These are phyloP conservation scores for Hormaphis cornu DNA, from an alignment of 1,140 invertebrate species.

Conservation along the genomic window DNA sequence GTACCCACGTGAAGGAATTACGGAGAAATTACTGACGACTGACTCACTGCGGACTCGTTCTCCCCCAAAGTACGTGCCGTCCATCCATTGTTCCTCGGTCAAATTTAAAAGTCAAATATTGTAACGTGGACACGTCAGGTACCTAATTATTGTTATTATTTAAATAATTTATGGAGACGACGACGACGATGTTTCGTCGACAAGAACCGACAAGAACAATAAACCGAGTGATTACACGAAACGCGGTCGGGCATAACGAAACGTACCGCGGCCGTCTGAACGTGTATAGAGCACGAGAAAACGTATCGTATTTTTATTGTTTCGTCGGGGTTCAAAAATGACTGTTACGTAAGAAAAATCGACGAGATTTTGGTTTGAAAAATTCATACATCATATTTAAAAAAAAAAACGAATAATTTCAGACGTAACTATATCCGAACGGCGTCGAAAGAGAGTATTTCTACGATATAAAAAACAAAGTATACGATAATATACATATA, in stretches of 20 bases:
- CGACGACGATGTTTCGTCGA: background rate
- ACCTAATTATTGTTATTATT: slow-evolving; percentile 20
- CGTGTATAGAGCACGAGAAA: background rate
- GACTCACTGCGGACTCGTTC: slow-evolving; percentile 1
- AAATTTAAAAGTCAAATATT: slow-evolving; percentile 26
- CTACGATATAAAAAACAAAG: too few species aligned
- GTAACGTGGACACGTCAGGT: background rate
- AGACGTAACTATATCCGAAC: too few species aligned
- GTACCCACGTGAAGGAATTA: too few species aligned
- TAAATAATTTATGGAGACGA: slow-evolving; percentile 15
- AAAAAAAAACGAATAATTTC: too few species aligned
- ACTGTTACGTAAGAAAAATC: too few species aligned
- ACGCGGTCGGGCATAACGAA: slow-evolving; percentile 25
- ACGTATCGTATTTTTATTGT: background rate
- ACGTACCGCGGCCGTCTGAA: background rate
- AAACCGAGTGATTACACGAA: slow-evolving; percentile 15
- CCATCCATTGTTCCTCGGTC: slow-evolving; percentile 5
- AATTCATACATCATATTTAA: too few species aligned
- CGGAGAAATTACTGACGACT: background rate
- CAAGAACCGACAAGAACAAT: slow-evolving; percentile 3
- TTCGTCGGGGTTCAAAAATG: too few species aligned
- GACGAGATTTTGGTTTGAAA: too few species aligned
- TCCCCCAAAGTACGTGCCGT: background rate
- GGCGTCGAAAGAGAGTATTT: too few species aligned
- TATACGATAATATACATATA: too few species aligned